phyloP scores from a whole-genome alignment of 1,140 invertebrate species.

The Amyelois transitella region DNA sequence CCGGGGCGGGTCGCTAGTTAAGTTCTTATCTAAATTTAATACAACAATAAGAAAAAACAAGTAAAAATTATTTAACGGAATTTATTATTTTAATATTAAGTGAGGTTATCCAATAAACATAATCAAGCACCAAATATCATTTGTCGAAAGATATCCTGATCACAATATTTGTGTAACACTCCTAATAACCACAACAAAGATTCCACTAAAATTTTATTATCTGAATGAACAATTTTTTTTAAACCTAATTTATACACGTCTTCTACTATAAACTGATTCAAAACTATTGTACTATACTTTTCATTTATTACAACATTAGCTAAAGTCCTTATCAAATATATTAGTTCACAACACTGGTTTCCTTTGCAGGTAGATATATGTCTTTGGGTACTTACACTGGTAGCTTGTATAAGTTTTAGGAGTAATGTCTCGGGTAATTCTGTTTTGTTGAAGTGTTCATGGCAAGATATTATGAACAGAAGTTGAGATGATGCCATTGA shows the following conservation, averaged over 20 bases:
- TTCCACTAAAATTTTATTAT: slow-evolving; percentile 28
- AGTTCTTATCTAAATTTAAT: too few relatives aligned
- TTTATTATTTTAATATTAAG: too few relatives aligned
- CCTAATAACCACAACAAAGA: slow-evolving; percentile 56
- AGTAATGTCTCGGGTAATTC: slow-evolving; percentile 25
- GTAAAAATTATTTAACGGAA: too few relatives aligned
- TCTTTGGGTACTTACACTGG: slow-evolving; percentile 12
- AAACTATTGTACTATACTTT: slow-evolving; percentile 30
- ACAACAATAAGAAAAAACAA: too few relatives aligned
- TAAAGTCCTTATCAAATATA: slow-evolving; percentile 39
- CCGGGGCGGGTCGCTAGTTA: too few relatives aligned
- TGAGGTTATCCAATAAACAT: too few relatives aligned
- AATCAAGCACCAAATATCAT: background rate
- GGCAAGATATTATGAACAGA: slow-evolving; percentile 46
- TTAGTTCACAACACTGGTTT: slow-evolving; percentile 22
- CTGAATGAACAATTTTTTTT: slow-evolving; percentile 22
- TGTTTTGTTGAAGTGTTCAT: slow-evolving; percentile 23
- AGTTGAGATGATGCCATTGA: slow-evolving; percentile 23
- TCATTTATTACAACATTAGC: slow-evolving; percentile 30
- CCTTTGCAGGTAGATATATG: slow-evolving; percentile 13
- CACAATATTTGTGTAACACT: slow-evolving; percentile 39
- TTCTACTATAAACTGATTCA: background rate
- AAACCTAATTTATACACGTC: slow-evolving; percentile 1
- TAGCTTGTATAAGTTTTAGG: slow-evolving; percentile 23
- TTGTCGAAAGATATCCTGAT: background rate